Conservation (phyloP, 2,797 vertebrate species). For the Odontamblyopus rebecca region DNA sequence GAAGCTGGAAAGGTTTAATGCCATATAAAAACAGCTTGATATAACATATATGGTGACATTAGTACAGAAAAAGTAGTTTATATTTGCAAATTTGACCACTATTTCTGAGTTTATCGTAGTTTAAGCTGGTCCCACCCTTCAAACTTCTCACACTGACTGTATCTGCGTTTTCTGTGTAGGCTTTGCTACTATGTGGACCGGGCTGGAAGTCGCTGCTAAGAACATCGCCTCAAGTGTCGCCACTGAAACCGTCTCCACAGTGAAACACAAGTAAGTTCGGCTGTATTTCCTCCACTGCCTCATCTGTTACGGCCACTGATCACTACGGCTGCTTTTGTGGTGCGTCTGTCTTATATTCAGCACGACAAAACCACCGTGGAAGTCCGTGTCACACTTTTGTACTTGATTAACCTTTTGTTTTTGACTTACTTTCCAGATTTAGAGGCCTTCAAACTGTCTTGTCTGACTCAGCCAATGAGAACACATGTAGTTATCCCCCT, state of each 20-base stretch:
- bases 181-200: conserved; percentile 96
- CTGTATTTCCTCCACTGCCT: neutral
- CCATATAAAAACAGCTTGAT: too few relatives aligned
- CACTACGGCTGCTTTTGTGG: too few relatives aligned
- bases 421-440: conserved; percentile 80
- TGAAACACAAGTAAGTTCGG: conserved; percentile 92
- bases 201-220: conserved; percentile 92
- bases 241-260: conserved; percentile 91
- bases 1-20: too few relatives aligned
- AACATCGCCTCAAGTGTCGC: conserved; percentile 91
- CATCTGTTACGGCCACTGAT: neutral
- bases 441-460: conserved; percentile 77
- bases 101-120: too few relatives aligned
- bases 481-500: conserved; percentile 52
- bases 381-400: conserved; percentile 23
- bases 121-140: too few relatives aligned
- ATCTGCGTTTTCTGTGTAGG: conserved; percentile 66
- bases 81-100: too few relatives aligned
- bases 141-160: too few relatives aligned
- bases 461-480: conserved; percentile 65
- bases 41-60: too few relatives aligned
- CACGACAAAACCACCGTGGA: too few relatives aligned
- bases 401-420: conserved; percentile 35
- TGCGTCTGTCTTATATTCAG: too few relatives aligned
- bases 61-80: too few relatives aligned